Evolutionary conservation across 2,888 invertebrate genomes (phyloP).

Genomic region (Lasioglossum lativentre): DNA sequence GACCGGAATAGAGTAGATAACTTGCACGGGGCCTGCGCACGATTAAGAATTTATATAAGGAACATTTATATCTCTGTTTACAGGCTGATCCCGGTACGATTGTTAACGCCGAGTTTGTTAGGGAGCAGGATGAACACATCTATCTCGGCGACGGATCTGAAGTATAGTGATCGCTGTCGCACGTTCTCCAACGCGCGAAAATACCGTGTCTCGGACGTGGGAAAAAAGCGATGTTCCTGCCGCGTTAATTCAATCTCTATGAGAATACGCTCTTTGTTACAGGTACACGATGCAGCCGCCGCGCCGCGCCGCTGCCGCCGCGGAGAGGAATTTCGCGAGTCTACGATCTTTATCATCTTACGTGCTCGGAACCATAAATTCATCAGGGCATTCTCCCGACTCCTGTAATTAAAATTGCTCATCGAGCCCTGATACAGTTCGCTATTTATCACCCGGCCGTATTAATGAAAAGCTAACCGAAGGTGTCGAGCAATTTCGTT

Average conservation of each 20-base stretch:
- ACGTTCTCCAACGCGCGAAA: conserved; percentile 61
- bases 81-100: conserved; percentile 38
- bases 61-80: conserved; percentile 42
- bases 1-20: background rate
- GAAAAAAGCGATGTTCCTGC: conserved; percentile 57
- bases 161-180: conserved; percentile 55
- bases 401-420: conserved; percentile 22
- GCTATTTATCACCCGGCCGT: background rate
- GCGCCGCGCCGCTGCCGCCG: too few relatives aligned
- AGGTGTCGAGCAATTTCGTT: background rate
- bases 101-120: conserved; percentile 39
- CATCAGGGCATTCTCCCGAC: background rate
- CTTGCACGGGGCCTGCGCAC: background rate
- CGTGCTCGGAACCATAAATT: conserved; percentile 27
- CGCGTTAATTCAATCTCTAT: conserved; percentile 57
- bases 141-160: conserved; percentile 50
- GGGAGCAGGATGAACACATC: conserved; percentile 59
- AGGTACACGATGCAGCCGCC: conserved; percentile 12
- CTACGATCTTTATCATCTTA: conserved; percentile 49
- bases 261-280: conserved; percentile 65
- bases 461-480: background rate
- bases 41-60: conserved; percentile 38
- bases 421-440: conserved; percentile 3
- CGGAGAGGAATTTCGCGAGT: conserved; percentile 32
- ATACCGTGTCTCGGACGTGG: conserved; percentile 56